Evolutionary conservation across 92 coral and sea anemone species (phyloP).

Genomic region (Muricea muricata): DNA sequence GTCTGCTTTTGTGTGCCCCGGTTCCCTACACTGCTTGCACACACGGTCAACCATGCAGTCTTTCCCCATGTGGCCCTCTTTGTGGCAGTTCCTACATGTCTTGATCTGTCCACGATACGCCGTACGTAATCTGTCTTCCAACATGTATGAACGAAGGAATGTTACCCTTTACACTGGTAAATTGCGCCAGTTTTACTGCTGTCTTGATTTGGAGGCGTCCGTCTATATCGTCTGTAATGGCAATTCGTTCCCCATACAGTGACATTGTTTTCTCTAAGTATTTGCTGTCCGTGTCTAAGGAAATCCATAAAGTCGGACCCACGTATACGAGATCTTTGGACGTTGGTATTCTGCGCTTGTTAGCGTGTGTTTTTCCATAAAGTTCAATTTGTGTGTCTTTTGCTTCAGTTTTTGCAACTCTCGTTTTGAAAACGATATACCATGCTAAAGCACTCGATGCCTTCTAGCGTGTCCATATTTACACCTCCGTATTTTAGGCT

Average conservation of each 20-base stretch:
- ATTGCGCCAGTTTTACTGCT: background rate
- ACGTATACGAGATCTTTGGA: background rate
- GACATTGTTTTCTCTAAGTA: background rate
- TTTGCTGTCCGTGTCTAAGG: background rate
- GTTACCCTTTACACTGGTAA: background rate
- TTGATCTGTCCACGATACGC: background rate
- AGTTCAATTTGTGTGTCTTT: background rate
- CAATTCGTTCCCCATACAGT: background rate
- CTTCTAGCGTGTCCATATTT: background rate
- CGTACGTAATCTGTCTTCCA: background rate
- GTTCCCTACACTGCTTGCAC: background rate
- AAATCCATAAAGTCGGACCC: background rate
- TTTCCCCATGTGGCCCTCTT: background rate
- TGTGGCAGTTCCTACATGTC: slow-evolving; percentile 16
- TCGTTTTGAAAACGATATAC: background rate
- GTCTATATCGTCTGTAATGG: background rate
- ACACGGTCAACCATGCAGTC: background rate
- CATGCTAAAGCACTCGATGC: background rate
- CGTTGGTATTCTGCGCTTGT: too few relatives aligned
- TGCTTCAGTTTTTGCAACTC: too few relatives aligned
- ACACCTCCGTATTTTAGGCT: background rate
- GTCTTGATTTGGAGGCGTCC: background rate
- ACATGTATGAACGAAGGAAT: slow-evolving; percentile 15
- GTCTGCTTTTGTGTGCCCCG: background rate
- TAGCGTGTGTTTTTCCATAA: background rate